phyloP scores from a whole-genome alignment of 2,797 vertebrate genomes.

The Pangasius larnaudii region DNA sequence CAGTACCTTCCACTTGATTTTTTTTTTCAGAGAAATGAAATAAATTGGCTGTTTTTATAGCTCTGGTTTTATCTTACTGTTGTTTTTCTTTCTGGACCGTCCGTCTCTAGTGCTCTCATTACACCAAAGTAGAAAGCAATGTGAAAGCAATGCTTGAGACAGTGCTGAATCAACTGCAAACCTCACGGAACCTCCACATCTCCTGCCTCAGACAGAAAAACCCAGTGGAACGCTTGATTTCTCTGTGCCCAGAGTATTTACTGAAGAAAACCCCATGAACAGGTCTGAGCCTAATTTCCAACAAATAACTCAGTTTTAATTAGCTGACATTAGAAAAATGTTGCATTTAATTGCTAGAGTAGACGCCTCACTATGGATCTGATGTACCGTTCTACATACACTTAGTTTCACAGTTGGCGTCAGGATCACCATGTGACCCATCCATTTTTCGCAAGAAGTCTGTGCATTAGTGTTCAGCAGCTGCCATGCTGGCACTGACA shows the following conservation, averaged over 20 bases:
- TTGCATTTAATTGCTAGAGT: background rate
- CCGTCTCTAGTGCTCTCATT: slow-evolving; percentile 56
- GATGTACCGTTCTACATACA: slow-evolving; percentile 11
- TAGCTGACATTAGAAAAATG: background rate
- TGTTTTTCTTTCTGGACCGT: slow-evolving; percentile 55
- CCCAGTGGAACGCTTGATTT: slow-evolving; percentile 44
- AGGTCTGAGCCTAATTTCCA: background rate
- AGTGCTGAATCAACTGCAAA: slow-evolving; percentile 50
- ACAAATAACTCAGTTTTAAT: background rate
- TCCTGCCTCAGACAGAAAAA: slow-evolving; percentile 45
- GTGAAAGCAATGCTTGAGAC: slow-evolving; percentile 48
- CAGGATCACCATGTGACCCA: slow-evolving; percentile 35
- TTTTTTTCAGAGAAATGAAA: slow-evolving; percentile 43
- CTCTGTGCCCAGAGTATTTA: slow-evolving; percentile 20
- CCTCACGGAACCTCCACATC: slow-evolving; percentile 45
- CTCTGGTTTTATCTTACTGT: slow-evolving; percentile 47
- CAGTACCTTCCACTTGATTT: slow-evolving; percentile 12
- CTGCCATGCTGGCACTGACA: slow-evolving; percentile 74
- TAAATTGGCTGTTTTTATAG: slow-evolving; percentile 58
- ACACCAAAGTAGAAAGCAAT: slow-evolving; percentile 50
- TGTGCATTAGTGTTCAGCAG: slow-evolving; percentile 73
- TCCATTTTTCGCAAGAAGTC: slow-evolving; percentile 71
- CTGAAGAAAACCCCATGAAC: slow-evolving; percentile 22
- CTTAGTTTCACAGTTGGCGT: slow-evolving; percentile 47
- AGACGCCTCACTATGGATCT: slow-evolving; percentile 10